These are phyloP conservation scores for Xenopus borealis DNA, from an alignment of 2,113 vertebrate genomes.

Conservation along the genomic window DNA sequence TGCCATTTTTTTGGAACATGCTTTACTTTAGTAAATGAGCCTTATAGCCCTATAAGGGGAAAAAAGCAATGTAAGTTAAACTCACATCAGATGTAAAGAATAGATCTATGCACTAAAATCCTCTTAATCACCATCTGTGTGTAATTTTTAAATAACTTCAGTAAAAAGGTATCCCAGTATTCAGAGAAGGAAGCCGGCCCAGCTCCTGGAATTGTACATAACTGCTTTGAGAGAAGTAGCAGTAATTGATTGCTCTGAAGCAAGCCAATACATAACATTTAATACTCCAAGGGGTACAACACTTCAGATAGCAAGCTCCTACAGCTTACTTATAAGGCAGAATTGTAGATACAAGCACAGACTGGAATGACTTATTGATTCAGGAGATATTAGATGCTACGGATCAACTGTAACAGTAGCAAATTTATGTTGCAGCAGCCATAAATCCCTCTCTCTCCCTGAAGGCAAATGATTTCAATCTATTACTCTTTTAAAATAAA, in stretches of 20 bases:
- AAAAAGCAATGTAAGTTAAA: not conserved
- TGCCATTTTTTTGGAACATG: too few relatives aligned
- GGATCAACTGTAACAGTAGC: too few relatives aligned
- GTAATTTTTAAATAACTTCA: constrained; percentile 14
- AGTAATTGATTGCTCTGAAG: not conserved
- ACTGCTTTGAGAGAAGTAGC: not conserved
- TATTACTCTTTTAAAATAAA: too few relatives aligned
- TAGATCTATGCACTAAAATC: not conserved
- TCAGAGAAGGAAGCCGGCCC: not conserved
- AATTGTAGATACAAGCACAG: not conserved
- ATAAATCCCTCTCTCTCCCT: too few relatives aligned
- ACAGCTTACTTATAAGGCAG: not conserved
- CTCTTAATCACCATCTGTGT: constrained; percentile 14
- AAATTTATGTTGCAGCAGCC: too few relatives aligned
- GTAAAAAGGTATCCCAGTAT: constrained; percentile 14
- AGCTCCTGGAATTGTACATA: constrained; percentile 3
- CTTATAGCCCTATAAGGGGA: not conserved
- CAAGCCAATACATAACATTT: not conserved
- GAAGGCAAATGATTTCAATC: too few relatives aligned
- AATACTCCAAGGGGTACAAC: not conserved
- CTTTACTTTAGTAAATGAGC: too few relatives aligned
- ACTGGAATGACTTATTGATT: not conserved
- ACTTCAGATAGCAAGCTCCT: not conserved
- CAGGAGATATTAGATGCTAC: too few relatives aligned
- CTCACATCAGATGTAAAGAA: constrained; percentile 8